These are phyloP conservation scores for Sitobion miscanthi DNA, from an alignment of 1,140 invertebrate species.

Conservation along the genomic window DNA sequence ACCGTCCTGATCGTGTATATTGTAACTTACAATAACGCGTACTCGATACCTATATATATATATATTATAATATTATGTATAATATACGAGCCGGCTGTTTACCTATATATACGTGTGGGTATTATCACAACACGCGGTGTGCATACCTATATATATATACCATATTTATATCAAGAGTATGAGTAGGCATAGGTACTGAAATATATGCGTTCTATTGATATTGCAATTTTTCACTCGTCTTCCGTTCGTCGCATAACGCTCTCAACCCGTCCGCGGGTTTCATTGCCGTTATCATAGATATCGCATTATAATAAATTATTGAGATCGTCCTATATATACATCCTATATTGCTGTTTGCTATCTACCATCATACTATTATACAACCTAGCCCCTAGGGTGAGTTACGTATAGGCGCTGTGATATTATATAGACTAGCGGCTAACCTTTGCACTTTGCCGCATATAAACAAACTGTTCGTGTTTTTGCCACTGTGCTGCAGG, in stretches of 20 bases:
- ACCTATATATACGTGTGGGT: background rate
- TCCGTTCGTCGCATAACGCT: no score
- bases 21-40: background rate
- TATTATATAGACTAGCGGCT: no score
- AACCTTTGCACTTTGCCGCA: no score
- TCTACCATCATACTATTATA: no score
- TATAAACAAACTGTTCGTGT: no score
- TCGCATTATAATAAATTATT: background rate
- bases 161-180: background rate
- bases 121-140: background rate
- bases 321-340: background rate
- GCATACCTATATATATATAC: background rate
- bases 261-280: background rate
- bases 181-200: background rate
- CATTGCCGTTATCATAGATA: background rate
- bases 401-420: no score
- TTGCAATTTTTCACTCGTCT: background rate
- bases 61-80: no score
- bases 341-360: no score
- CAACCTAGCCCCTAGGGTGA: no score
- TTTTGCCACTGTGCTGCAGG: no score
- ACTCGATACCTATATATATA: background rate
- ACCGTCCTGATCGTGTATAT: background rate
- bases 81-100: background rate
- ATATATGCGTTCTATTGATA: background rate